These are phyloP conservation scores for Chaetorhynchus papuensis DNA, from an alignment of 2,113 vertebrate species.

Conservation along the genomic window DNA sequence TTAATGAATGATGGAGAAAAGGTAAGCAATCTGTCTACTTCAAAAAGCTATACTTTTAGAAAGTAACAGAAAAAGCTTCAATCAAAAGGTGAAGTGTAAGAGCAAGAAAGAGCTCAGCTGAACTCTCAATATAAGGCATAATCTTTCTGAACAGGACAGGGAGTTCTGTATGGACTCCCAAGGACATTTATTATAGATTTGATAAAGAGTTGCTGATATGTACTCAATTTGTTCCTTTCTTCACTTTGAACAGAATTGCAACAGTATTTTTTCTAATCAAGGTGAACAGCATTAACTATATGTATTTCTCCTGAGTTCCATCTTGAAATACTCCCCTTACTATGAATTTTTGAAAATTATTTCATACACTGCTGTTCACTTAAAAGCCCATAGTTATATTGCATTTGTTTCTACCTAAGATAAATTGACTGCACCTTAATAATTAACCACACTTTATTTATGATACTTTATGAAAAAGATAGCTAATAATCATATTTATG, in stretches of 20 bases:
- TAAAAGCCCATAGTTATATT: neutral
- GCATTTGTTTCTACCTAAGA: neutral
- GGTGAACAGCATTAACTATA: neutral
- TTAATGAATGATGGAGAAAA: neutral
- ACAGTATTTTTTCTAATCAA: neutral
- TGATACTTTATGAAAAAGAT: neutral
- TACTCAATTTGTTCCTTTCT: neutral
- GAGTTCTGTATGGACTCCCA: neutral
- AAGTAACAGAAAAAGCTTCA: neutral
- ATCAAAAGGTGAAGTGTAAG: neutral
- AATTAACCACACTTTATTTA: neutral
- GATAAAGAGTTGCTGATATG: neutral
- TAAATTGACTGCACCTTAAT: neutral
- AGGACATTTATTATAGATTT: neutral
- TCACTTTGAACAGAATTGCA: neutral
- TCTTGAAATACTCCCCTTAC: neutral
- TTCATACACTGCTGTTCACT: neutral
- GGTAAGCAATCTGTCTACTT: neutral
- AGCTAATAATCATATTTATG: neutral
- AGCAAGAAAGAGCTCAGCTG: neutral
- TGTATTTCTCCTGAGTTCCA: neutral
- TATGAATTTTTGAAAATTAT: neutral
- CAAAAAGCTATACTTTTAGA: neutral
- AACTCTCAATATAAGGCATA: neutral
- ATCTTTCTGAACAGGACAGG: neutral